These are phyloP conservation scores for Graphium colonna DNA, from an alignment of 2,888 invertebrate species.

Conservation along the genomic window DNA sequence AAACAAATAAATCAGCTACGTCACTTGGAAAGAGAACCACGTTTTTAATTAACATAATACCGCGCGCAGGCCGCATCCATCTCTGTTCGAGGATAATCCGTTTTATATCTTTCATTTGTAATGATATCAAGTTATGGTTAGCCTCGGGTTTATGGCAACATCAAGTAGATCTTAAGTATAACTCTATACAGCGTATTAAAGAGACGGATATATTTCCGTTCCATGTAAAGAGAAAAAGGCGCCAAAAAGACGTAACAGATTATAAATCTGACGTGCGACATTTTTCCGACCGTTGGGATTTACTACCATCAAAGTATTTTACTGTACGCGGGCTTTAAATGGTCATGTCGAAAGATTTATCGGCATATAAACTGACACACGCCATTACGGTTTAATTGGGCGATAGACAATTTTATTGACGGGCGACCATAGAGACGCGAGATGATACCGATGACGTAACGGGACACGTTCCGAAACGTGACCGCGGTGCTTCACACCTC, in stretches of 20 bases:
- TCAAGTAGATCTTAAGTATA: neutral
- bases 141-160: conserved; percentile 47
- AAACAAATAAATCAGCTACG: conserved; percentile 23
- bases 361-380: conserved; percentile 16
- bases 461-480: conserved; percentile 51
- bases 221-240: neutral
- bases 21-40: conserved; percentile 20
- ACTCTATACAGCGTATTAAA: no score
- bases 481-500: conserved; percentile 54
- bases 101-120: conserved; percentile 39
- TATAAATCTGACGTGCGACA: conserved; percentile 10
- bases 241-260: conserved; percentile 9
- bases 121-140: conserved; percentile 53
- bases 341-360: conserved; percentile 19
- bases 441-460: conserved; percentile 31
- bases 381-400: conserved; percentile 27
- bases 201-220: neutral
- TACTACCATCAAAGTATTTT: conserved; percentile 22
- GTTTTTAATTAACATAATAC: conserved; percentile 26
- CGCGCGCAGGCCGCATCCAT: conserved; percentile 27
- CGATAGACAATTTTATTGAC: conserved; percentile 26
- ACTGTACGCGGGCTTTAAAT: conserved; percentile 19
- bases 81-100: conserved; percentile 19
- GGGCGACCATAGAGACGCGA: conserved; percentile 21
- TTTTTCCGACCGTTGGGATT: conserved; percentile 9